A percentile compares a stretch with the other conserved stretches of the same genome.
Conservation (phyloP, 2,888 invertebrate genomes). For the Heliothis peltigera region DNA sequence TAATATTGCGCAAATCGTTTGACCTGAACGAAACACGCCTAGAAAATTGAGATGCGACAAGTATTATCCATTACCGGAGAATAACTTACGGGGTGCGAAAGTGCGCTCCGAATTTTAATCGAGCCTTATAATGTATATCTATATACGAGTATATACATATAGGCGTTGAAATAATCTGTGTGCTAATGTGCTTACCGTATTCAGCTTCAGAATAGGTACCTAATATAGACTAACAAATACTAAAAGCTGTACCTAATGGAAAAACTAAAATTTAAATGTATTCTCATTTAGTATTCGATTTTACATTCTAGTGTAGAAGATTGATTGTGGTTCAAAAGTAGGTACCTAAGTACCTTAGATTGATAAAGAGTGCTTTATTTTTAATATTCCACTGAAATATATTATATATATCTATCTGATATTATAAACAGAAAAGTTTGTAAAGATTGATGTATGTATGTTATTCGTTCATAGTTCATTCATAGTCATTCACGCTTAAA, state of each 20-base stretch:
- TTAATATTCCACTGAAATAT: slow-evolving; percentile 26
- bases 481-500: too few relatives aligned
- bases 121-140: too few relatives aligned
- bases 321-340: slow-evolving; percentile 29
- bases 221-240: neutral
- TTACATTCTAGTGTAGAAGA: slow-evolving; percentile 28
- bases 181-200: neutral
- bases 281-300: slow-evolving; percentile 38
- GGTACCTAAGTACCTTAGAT: slow-evolving; percentile 28
- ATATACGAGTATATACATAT: slow-evolving; percentile 24
- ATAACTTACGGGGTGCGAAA: slow-evolving; percentile 64
- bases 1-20: slow-evolving; percentile 45
- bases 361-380: slow-evolving; percentile 14
- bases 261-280: too few relatives aligned
- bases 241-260: too few relatives aligned
- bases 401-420: slow-evolving; percentile 26
- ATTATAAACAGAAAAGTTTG: too few relatives aligned
- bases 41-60: slow-evolving; percentile 64
- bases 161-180: slow-evolving; percentile 27
- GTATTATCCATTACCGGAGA: slow-evolving; percentile 72
- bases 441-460: too few relatives aligned
- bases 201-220: neutral
- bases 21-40: slow-evolving; percentile 46
- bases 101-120: slow-evolving; percentile 69
- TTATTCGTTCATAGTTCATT: too few relatives aligned